Base-by-base conservation (phyloP, 2,797 vertebrate genomes). In the Chanos chanos region DNA sequence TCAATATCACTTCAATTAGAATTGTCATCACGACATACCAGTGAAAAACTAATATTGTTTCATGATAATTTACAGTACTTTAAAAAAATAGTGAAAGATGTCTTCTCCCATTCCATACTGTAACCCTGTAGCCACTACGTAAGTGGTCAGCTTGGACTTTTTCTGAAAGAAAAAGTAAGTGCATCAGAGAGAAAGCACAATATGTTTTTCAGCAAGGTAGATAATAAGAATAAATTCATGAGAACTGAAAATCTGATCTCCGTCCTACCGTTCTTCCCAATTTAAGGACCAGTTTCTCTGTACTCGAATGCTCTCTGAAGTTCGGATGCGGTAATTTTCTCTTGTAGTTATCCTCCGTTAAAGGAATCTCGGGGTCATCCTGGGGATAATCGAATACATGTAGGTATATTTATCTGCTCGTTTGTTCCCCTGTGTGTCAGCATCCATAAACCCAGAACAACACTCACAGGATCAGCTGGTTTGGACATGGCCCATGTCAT, bases 401-500 rank as follows among this genome's bases (percentile, higher is more conserved):
- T n/a, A n/a, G n/a, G n/a, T n/a, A n/a, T n/a, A n/a, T n/a, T n/a
- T n/a, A n/a, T n/a, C n/a, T n/a, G n/a, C n/a, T n/a, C n/a, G n/a
- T n/a, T n/a, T n/a, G n/a, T n/a, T n/a, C n/a, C n/a, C n/a, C n/a
- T n/a, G n/a, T n/a, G n/a, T n/a, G n/a, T n/a, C n/a, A n/a, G n/a
- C n/a, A n/a, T n/a, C n/a, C n/a, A n/a, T n/a, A n/a, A n/a, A n/a
- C n/a, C n/a, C n/a, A n/a, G 12, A 2, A 8, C 49, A 21, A 53
- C 22, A 80, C 93, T 91, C 79, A 99, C 97, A 1, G 79, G 79
- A 58, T 93, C 87, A 60, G 75, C 37, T 1, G 77, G 76, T 70
- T 89, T 95, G 71, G 87, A 93, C 68, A 84, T 75, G 1, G 89
- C 90, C 95, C 96, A 98, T 0, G 88, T 96, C 94, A 99, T 93